phyloP scores from a whole-genome alignment of 2,113 vertebrate species.

The Peucedramus taeniatus region DNA sequence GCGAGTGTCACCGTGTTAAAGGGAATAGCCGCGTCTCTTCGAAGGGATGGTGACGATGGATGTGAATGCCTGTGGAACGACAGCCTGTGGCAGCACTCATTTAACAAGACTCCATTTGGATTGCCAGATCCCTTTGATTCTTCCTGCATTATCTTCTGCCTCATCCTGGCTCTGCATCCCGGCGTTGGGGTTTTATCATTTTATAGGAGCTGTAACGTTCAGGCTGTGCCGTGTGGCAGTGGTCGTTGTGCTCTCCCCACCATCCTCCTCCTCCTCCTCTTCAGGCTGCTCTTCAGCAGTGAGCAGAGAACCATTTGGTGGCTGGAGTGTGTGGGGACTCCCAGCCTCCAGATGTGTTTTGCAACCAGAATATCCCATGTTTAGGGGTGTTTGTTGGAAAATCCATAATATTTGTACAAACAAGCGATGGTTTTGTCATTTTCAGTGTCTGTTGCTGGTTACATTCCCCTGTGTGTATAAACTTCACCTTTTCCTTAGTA shows the following conservation, averaged over 20 bases:
- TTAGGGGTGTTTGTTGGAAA: background rate
- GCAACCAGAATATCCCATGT: background rate
- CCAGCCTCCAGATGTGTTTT: accelerated
- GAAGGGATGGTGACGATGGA: background rate
- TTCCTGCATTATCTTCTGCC: background rate
- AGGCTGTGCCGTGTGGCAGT: accelerated
- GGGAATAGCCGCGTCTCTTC: background rate
- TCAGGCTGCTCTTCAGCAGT: background rate
- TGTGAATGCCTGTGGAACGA: background rate
- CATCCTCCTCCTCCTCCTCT: background rate
- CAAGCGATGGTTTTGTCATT: accelerated
- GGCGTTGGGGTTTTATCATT: background rate
- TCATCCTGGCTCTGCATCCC: background rate
- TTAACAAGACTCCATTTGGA: background rate
- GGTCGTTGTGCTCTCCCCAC: accelerated
- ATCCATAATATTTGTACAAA: background rate
- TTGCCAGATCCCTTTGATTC: background rate
- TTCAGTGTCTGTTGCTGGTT: background rate
- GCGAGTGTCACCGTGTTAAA: background rate
- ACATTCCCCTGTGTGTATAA: background rate
- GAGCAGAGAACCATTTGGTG: background rate
- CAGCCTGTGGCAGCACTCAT: background rate
- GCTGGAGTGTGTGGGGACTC: background rate
- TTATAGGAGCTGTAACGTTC: background rate
- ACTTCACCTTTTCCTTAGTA: background rate